Percentiles rank a stretch among this genome's conserved stretches.
phyloP scores from a whole-genome alignment of 2,113 vertebrate species.

The Gulo gulo region DNA sequence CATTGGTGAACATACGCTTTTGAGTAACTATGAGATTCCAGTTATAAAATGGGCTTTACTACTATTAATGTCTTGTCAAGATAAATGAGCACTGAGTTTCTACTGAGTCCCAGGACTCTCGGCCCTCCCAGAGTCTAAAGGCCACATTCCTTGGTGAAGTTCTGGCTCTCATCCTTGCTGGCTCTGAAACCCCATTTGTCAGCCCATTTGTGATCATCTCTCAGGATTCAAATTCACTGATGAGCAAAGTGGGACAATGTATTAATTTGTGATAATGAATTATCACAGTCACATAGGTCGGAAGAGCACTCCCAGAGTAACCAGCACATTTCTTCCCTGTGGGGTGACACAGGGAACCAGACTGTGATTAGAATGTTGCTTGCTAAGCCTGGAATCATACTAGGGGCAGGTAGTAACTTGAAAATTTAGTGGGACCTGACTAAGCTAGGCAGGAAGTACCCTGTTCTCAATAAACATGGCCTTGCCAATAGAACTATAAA shows the following conservation, averaged over 20 bases:
- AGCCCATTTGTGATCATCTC: not conserved
- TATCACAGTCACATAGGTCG: not conserved
- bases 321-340: not conserved
- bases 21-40: conserved; percentile 21
- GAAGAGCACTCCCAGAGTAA: not conserved
- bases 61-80: not conserved
- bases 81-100: not conserved
- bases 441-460: not conserved
- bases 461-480: not conserved
- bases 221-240: not conserved
- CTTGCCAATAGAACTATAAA: not conserved
- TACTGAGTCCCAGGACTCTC: not conserved
- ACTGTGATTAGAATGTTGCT: not conserved
- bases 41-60: conserved; percentile 12
- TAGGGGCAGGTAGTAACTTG: not conserved
- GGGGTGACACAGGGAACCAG: not conserved
- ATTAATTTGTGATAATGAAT: conserved; percentile 22
- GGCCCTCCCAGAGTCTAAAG: not conserved
- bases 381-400: not conserved
- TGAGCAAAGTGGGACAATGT: not conserved
- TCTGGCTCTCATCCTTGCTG: not conserved
- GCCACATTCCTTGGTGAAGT: not conserved
- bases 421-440: not conserved
- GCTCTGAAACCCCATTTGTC: not conserved
- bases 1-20: not conserved